Conservation (phyloP, 1,140 invertebrate species). For the Trinorchestia longiramus region DNA sequence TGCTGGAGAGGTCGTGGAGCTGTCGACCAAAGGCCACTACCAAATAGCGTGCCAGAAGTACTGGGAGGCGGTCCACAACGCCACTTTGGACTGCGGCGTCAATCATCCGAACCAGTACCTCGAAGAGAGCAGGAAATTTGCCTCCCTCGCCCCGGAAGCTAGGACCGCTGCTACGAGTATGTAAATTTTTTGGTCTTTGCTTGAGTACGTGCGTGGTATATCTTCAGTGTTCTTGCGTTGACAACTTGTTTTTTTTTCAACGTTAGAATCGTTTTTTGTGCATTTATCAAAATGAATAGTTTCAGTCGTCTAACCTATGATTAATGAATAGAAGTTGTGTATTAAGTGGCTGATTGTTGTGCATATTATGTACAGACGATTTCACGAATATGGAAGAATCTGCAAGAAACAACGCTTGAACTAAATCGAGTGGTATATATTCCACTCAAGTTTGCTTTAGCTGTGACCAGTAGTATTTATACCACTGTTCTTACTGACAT, state of each 20-base stretch:
- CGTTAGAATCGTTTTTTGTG: neutral
- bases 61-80: conserved; percentile 52
- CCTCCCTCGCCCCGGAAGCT: neutral
- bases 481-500: too few relatives aligned
- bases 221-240: neutral
- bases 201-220: neutral
- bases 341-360: neutral
- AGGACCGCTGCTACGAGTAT: neutral
- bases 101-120: conserved; percentile 59
- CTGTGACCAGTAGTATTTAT: too few relatives aligned
- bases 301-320: neutral
- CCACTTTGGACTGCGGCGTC: conserved; percentile 42
- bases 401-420: too few relatives aligned
- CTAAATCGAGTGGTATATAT: too few relatives aligned
- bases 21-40: conserved; percentile 48
- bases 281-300: neutral
- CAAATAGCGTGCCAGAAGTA: conserved; percentile 59
- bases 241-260: neutral
- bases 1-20: conserved; percentile 49
- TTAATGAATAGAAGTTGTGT: neutral
- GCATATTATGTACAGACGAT: neutral
- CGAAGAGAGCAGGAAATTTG: conserved; percentile 53
- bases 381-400: too few relatives aligned
- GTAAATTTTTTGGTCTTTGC: neutral
- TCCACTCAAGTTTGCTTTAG: too few relatives aligned